These are phyloP conservation scores for Thermophis baileyi DNA, from an alignment of 2,113 vertebrate genomes.

Conservation along the genomic window DNA sequence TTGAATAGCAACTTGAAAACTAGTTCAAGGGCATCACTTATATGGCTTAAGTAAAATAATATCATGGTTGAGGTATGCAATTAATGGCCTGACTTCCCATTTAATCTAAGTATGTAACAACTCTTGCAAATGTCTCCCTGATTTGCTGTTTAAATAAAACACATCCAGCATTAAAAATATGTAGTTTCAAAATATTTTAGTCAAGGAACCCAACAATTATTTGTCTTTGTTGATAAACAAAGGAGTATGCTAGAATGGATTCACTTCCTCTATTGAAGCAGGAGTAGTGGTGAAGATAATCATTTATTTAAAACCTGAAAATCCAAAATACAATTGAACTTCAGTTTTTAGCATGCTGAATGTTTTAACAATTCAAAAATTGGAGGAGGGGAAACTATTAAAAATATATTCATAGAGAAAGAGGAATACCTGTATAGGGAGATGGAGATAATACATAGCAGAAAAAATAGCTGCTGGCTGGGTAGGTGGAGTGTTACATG, in stretches of 20 bases:
- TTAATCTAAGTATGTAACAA: constrained; percentile 28
- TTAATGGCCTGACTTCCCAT: constrained; percentile 36
- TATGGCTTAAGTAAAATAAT: constrained; percentile 28
- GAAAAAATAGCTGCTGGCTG: background rate
- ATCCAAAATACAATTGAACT: background rate
- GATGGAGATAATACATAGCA: background rate
- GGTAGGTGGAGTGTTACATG: background rate
- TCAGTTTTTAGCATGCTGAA: background rate
- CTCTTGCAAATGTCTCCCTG: constrained; percentile 24
- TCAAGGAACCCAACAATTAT: background rate
- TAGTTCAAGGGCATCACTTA: constrained; percentile 26
- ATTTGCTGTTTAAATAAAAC: constrained; percentile 32
- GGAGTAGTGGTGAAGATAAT: background rate
- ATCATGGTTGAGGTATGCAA: constrained; percentile 25
- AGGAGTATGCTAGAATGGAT: background rate
- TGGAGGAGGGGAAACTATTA: background rate
- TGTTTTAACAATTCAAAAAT: background rate
- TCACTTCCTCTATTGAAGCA: background rate
- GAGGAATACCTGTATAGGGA: background rate
- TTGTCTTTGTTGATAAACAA: background rate
- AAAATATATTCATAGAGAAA: background rate
- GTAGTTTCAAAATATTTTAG: background rate
- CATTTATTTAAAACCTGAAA: background rate
- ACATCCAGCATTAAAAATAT: constrained; percentile 5
- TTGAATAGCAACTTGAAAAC: constrained; percentile 5